Conservation (phyloP, 2,797 vertebrate genomes). For the Choloepus didactylus region DNA sequence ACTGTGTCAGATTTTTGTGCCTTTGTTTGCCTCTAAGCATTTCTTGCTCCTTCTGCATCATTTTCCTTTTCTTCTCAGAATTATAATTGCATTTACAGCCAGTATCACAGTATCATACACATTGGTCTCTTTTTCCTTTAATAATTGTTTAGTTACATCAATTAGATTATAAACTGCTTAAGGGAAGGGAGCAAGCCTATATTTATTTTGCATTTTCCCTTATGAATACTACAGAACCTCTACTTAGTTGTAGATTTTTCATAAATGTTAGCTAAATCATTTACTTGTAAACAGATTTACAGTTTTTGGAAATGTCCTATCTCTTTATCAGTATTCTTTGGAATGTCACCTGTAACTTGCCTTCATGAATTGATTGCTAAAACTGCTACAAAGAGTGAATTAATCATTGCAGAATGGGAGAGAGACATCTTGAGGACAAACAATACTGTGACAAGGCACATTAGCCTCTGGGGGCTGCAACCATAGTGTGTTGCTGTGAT, state of each 20-base stretch:
- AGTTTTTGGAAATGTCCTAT: neutral
- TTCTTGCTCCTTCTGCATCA: neutral
- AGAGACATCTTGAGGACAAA: neutral
- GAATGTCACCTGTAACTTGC: neutral
- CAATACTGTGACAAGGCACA: neutral
- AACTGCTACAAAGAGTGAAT: neutral
- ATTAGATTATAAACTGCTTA: neutral
- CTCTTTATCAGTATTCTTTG: neutral
- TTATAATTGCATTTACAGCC: neutral
- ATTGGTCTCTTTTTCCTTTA: conserved; percentile 16
- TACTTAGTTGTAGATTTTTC: neutral
- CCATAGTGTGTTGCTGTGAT: neutral
- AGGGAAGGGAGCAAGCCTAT: neutral
- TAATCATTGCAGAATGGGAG: neutral
- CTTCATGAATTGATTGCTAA: conserved; percentile 29
- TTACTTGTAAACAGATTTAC: neutral
- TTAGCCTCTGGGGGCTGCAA: conserved; percentile 16
- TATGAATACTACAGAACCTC: neutral
- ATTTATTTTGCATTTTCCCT: conserved; percentile 43
- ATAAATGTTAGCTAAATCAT: neutral
- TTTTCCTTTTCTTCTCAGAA: conserved; percentile 39
- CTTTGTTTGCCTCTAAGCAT: neutral
- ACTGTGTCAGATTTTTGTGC: neutral
- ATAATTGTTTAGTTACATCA: conserved; percentile 30
- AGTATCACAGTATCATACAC: neutral